phyloP scores from a whole-genome alignment of 2,888 invertebrate genomes.

The Acleris literana region DNA sequence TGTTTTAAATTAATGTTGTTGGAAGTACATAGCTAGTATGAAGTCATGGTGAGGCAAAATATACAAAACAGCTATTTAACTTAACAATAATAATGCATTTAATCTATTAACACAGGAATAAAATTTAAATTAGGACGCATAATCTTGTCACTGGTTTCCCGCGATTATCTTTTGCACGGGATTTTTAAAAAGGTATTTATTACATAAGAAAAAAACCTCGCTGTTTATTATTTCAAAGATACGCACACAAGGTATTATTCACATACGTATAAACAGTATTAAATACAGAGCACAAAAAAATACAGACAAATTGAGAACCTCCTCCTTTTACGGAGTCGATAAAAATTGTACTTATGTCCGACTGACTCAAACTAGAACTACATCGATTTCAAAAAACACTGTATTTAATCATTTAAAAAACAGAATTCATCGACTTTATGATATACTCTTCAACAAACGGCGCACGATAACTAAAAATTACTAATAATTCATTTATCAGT shows the following conservation, averaged over 20 bases:
- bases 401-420: not conserved
- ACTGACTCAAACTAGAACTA: not conserved
- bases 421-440: constrained; percentile 3
- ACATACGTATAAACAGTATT: too few species aligned
- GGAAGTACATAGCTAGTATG: constrained; percentile 4
- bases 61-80: constrained; percentile 38
- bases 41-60: constrained; percentile 34
- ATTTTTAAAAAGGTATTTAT: too few species aligned
- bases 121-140: too few species aligned
- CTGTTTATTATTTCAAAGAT: too few species aligned
- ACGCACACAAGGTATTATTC: too few species aligned
- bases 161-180: too few species aligned
- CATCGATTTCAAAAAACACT: not conserved
- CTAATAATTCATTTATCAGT: constrained; percentile 33
- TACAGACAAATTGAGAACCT: too few species aligned
- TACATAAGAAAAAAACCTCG: too few species aligned
- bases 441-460: constrained; percentile 1
- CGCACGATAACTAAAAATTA: constrained; percentile 13
- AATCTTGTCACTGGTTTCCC: too few species aligned
- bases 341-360: not conserved
- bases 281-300: too few species aligned
- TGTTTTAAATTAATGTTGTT: constrained; percentile 1
- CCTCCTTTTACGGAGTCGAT: too few species aligned
- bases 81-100: constrained; percentile 31
- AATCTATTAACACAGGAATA: constrained; percentile 4